These are phyloP conservation scores for Palythoa grandis DNA, from an alignment of 92 coral and sea anemone genomes.

Conservation along the genomic window DNA sequence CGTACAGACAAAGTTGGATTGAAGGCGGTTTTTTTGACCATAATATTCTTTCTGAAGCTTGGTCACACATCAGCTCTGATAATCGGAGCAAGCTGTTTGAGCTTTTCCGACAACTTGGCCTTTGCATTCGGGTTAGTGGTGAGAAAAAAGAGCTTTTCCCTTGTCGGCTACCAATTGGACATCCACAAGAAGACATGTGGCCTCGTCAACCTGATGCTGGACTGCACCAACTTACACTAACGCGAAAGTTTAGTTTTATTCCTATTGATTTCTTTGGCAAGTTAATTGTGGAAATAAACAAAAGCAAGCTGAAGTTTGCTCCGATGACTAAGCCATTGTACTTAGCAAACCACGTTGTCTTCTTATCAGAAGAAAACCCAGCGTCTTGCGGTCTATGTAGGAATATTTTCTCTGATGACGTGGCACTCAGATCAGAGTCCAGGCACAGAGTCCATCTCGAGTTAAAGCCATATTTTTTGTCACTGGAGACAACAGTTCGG, in stretches of 20 bases:
- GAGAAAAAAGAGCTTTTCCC: constrained; percentile 16
- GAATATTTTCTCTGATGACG: background rate
- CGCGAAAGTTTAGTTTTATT: constrained; percentile 14
- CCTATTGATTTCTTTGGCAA: constrained; percentile 2
- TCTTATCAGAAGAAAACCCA: background rate
- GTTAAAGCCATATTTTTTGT: background rate
- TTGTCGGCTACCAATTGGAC: constrained; percentile 16
- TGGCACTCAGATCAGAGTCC: background rate
- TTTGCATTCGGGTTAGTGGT: background rate
- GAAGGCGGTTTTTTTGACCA: constrained; percentile 19
- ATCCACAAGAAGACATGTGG: constrained; percentile 25
- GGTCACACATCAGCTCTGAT: background rate
- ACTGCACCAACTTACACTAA: background rate
- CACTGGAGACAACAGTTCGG: background rate
- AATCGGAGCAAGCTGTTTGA: constrained; percentile 1
- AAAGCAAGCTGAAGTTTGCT: background rate
- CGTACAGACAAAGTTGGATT: constrained; percentile 8
- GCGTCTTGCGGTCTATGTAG: background rate
- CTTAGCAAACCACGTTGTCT: constrained; percentile 13
- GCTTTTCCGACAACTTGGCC: constrained; percentile 15
- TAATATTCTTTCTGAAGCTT: background rate
- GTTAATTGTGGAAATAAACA: constrained; percentile 20
- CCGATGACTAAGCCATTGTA: constrained; percentile 14
- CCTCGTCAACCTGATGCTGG: constrained; percentile 1
- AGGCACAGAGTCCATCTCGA: constrained; percentile 20